phyloP scores from a whole-genome alignment of 2,797 vertebrate species.

The Gouania willdenowi region DNA sequence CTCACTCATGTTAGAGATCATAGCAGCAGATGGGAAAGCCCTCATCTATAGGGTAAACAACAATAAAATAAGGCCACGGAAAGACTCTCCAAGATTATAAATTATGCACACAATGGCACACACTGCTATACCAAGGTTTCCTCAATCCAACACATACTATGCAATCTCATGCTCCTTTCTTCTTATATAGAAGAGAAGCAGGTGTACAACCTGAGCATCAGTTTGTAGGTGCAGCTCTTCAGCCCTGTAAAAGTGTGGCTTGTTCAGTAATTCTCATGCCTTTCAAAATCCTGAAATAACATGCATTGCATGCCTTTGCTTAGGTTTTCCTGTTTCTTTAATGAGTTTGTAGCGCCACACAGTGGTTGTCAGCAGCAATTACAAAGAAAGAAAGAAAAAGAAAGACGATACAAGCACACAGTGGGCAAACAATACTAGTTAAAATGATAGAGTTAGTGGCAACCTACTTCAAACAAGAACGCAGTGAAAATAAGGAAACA shows the following conservation, averaged over 20 bases:
- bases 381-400: too few species aligned
- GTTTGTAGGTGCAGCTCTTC: too few species aligned
- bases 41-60: constrained; percentile 24
- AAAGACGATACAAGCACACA: too few species aligned
- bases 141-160: not conserved
- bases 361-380: constrained; percentile 37
- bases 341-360: constrained; percentile 60
- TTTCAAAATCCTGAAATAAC: not conserved
- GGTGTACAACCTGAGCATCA: too few species aligned
- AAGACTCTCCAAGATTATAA: not conserved
- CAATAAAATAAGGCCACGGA: not conserved
- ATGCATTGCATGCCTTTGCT: too few species aligned
- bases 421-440: too few species aligned
- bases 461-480: too few species aligned
- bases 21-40: constrained; percentile 18
- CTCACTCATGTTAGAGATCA: constrained; percentile 14
- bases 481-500: too few species aligned
- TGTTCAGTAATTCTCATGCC: not conserved
- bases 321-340: constrained; percentile 5
- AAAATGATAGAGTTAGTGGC: too few species aligned
- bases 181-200: too few species aligned
- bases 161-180: too few species aligned
- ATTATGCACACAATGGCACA: not conserved
- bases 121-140: not conserved
- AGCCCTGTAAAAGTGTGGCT: not conserved